These are phyloP conservation scores for Neodon shergylaensis DNA, from an alignment of 2,113 vertebrate genomes.

Conservation along the genomic window DNA sequence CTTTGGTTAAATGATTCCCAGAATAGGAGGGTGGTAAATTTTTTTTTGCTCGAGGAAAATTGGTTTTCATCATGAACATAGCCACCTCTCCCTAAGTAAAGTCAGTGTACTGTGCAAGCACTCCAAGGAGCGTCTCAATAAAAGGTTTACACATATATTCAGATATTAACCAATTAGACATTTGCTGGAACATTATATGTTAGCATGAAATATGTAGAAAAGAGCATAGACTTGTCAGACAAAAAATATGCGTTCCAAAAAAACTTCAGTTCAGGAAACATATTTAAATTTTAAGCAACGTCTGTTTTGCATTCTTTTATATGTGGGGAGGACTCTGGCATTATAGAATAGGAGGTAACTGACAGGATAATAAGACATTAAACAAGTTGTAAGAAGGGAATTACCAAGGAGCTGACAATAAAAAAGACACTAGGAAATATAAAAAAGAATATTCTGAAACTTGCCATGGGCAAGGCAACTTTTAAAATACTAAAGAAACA, in stretches of 20 bases:
- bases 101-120: too few relatives aligned
- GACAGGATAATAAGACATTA: conserved; percentile 21
- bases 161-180: background rate
- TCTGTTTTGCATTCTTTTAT: conserved; percentile 22
- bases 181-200: background rate
- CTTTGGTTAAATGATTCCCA: background rate
- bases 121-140: background rate
- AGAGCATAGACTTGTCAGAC: conserved; percentile 4
- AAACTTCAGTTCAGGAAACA: background rate
- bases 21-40: background rate
- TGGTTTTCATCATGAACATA: background rate
- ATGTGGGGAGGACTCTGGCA: background rate
- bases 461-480: background rate
- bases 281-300: background rate
- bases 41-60: background rate
- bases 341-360: conserved; percentile 21
- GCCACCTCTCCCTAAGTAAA: background rate
- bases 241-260: background rate
- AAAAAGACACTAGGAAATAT: background rate
- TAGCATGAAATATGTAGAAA: background rate
- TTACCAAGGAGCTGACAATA: background rate
- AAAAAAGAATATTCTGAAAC: conserved; percentile 39
- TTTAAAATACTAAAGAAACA: conserved; percentile 29
- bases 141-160: background rate
- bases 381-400: conserved; percentile 1